Base-by-base conservation (phyloP, 2,888 invertebrate genomes). In the Didymodactylos carnosus region DNA sequence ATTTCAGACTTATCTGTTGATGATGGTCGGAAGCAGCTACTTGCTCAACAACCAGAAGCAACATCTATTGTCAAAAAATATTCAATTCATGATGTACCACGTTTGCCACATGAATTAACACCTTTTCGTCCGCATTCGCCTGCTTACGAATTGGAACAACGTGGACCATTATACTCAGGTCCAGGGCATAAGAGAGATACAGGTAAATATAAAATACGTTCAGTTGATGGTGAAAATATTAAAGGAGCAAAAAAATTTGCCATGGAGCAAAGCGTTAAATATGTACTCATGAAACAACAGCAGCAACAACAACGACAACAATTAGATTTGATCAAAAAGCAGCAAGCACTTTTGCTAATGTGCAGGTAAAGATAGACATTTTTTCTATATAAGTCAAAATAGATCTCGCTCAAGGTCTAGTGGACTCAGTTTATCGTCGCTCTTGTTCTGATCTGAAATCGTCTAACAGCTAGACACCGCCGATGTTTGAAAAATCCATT, bases 261-360 rank as follows among this genome's bases (percentile, higher is more conserved):
- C 72, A 97, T 97, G 94, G 98, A 99, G 85, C 95, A 97, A 85
- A 95, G 95, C 85, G 95, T 98, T 82, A 92, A 95, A 86, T 93
- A 94, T 89, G 97, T 98, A 77, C 87, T 98, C 35, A 94, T 97
- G 90, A 94, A 95, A 84, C 98, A 99, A 85, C 75, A 75, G 25
- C 75, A 75, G 27, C 53, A 72, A 39, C 72, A 75, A 46, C 75
- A 75, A 72, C 69, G 46, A 29, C 39, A 70, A 51, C 75, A 75
- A 62, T 49, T 72, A 39, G 75, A 75, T 27, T 39, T 89, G 80
- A 88, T 89, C 82, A 89, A 90, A 85, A 87, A 89, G 82, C 89
- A 90, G 82, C 90, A 90, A 86, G 90, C 90, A 79, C 85, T 90
- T 81, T 89, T 89, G 79, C 86, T 90, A 79, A 90, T 90, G 90